Evolutionary conservation across 2,888 invertebrate genomes (phyloP), one percentile per base, ranked within the genome.

Genomic region (Cremastobaeus sp.): DNA sequence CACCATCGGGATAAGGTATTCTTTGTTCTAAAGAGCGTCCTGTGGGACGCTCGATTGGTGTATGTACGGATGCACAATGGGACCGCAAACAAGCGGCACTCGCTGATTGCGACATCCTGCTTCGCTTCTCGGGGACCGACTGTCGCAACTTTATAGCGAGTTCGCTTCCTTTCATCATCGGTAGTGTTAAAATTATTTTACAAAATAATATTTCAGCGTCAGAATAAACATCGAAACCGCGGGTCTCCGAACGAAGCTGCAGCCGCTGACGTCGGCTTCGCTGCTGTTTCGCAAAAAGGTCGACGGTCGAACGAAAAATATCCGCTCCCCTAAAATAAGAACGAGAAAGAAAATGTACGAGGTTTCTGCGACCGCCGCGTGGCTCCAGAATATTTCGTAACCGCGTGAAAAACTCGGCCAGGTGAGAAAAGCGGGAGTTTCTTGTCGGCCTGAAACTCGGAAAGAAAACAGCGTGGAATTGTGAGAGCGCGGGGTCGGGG

Each of bases 61-160:
- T 66, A 71, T 59, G 59, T 71, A 73, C 65, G 60, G 66, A 71
- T 73, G 68, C 68, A 73, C 74, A 74, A 74, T 74, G 69, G 74
- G 69, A 74, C 69, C 74, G 74, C 74, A 69, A 74, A 74, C 69
- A 74, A 74, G 74, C 74, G 39, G 47, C 65, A 70, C 65, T 59
- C 60, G 74, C 65, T 74, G 74, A 74, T 74, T 74, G 74, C 65
- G 60, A 74, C 74, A 74, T 74, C 74, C 74, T 69, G 74, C 69
- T 74, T 74, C 62, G 68, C 64, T 74, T 74, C 73, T 69, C 69
- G 74, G 74, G 74, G 74, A 65, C 62, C 39, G 73, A 66, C 60
- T 54, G 74, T 54, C 60, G 69, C 69, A 69, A 69, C 54, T 74
- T 73, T 68, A 64, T 57, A 68, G 68, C 64, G 64, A 73, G 73